Conservation (phyloP, 1,140 invertebrate species). For the Drosophila cardini region DNA sequence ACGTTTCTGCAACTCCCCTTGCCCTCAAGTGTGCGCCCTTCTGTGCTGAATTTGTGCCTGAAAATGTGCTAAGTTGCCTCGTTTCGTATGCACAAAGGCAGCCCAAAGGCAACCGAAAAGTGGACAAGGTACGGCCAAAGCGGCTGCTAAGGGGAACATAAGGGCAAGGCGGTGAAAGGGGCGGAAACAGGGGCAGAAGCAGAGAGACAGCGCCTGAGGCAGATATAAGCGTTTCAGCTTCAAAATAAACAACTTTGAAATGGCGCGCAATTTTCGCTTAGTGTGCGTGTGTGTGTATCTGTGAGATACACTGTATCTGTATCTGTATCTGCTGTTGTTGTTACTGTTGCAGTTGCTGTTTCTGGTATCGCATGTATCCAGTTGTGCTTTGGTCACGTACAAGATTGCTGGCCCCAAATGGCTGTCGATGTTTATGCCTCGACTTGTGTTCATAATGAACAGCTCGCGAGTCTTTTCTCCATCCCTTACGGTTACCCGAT, state of each 20-base stretch:
- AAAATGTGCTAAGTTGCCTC: slow-evolving; percentile 74
- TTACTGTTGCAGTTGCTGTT: slow-evolving; percentile 20
- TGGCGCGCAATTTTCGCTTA: slow-evolving; percentile 49
- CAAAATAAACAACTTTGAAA: slow-evolving; percentile 61
- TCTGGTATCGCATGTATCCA: slow-evolving; percentile 33
- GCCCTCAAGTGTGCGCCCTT: slow-evolving; percentile 3
- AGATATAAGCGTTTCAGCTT: slow-evolving; percentile 44
- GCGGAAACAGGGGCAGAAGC: not conserved
- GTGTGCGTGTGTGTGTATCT: slow-evolving; percentile 21
- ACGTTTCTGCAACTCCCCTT: not conserved
- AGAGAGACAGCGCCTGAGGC: slow-evolving; percentile 17
- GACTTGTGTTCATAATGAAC: slow-evolving; percentile 37
- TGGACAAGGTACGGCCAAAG: not conserved
- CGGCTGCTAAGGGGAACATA: not conserved
- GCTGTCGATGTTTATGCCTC: slow-evolving; percentile 46
- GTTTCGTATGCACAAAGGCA: slow-evolving; percentile 70
- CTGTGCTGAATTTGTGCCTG: slow-evolving; percentile 58
- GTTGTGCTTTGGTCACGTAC: slow-evolving; percentile 55
- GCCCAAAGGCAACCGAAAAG: slow-evolving; percentile 19
- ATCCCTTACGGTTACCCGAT: slow-evolving; percentile 16
- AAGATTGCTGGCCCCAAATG: slow-evolving; percentile 56
- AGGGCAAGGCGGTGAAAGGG: not conserved
- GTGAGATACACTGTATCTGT: not conserved
- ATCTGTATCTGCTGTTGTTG: slow-evolving; percentile 37
- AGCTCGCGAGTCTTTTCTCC: slow-evolving; percentile 8